phyloP scores from a whole-genome alignment of 2,113 vertebrate species.

The Haplochromis burtoni region DNA sequence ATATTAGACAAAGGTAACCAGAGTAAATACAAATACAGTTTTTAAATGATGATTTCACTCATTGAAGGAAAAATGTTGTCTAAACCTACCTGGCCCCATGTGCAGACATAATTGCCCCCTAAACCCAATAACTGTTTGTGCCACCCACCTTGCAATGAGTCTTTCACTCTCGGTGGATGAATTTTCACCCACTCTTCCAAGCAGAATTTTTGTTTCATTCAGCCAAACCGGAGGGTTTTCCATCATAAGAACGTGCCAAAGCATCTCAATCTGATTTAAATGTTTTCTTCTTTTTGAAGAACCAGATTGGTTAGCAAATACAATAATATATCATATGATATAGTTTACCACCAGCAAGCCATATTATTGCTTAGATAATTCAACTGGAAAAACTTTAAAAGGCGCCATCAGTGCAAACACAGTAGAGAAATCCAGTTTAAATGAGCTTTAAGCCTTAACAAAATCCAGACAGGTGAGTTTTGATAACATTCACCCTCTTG shows the following conservation, averaged over 20 bases:
- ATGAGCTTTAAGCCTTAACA: neutral
- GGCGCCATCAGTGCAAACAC: neutral
- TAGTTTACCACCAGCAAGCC: accelerated
- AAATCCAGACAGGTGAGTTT: neutral
- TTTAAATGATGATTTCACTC: neutral
- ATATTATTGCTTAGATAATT: neutral
- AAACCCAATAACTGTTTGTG: neutral
- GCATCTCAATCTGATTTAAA: neutral
- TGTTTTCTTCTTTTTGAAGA: neutral
- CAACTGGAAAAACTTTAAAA: neutral
- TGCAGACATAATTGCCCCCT: neutral
- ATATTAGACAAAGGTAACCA: neutral
- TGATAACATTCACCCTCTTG: neutral
- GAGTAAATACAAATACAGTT: neutral
- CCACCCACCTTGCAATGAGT: neutral
- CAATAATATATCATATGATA: neutral
- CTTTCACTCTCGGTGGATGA: neutral
- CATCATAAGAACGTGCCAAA: neutral
- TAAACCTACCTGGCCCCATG: neutral
- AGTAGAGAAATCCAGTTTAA: neutral
- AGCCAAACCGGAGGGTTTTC: neutral
- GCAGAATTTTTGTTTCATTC: neutral
- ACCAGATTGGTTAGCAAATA: neutral
- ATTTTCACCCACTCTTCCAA: neutral
- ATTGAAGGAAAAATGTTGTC: neutral